Evolutionary conservation across 2,113 vertebrate genomes (phyloP).

Genomic region (Sinocyclocheilus grahami): DNA sequence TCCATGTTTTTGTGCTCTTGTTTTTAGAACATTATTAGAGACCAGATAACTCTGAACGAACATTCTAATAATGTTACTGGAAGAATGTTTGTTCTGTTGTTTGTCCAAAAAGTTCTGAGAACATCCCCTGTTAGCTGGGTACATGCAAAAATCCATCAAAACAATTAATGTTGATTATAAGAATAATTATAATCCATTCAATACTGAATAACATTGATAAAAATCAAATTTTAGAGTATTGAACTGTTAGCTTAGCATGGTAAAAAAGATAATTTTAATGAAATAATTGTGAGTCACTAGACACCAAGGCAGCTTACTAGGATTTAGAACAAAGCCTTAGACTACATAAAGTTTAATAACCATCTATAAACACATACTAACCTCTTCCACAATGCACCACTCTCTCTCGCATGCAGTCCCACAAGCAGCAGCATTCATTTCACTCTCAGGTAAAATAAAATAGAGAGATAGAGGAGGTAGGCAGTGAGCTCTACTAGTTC

Average conservation of each 20-base stretch:
- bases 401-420: conserved; percentile 82
- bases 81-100: too few species aligned
- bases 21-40: neutral
- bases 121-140: too few species aligned
- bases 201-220: neutral
- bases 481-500: neutral
- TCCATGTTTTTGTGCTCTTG: too few species aligned
- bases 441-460: conserved; percentile 81
- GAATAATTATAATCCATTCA: neutral
- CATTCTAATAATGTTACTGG: neutral
- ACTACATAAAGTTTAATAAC: conserved; percentile 29
- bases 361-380: conserved; percentile 59
- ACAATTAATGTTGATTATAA: neutral
- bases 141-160: neutral
- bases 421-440: conserved; percentile 84
- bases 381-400: conserved; percentile 61
- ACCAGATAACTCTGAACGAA: neutral
- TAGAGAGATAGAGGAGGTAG: conserved; percentile 1
- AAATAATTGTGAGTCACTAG: neutral
- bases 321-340: conserved; percentile 24
- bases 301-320: neutral
- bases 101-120: too few species aligned
- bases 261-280: neutral
- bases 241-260: neutral
- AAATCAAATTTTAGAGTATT: neutral